A percentile compares a stretch with the other conserved stretches of the same genome.
phyloP scores from a whole-genome alignment of 2,888 invertebrate species.

The Embidobia sp. region DNA sequence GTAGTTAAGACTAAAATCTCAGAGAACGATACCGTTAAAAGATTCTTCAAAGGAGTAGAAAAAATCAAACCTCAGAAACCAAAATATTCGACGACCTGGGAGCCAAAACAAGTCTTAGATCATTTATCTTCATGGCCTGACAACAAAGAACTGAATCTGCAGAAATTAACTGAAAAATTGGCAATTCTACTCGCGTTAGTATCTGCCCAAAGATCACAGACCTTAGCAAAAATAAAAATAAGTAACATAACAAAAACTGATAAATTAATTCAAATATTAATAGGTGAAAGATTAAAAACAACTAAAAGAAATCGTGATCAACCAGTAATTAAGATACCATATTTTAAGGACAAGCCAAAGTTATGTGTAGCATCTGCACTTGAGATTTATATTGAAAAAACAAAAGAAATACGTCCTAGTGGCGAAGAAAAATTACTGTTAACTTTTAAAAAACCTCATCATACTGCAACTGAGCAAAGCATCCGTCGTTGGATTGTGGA shows the following conservation, averaged over 20 bases:
- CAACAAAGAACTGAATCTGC: not conserved
- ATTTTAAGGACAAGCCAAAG: constrained; percentile 7
- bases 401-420: not conserved
- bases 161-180: not conserved
- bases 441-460: not conserved
- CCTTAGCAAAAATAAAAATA: not conserved
- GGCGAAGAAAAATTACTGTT: not conserved
- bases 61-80: constrained; percentile 53
- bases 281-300: constrained; percentile 4
- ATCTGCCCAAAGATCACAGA: not conserved
- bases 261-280: not conserved
- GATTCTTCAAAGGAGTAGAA: constrained; percentile 53
- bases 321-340: constrained; percentile 2
- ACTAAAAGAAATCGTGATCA: constrained; percentile 1
- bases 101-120: constrained; percentile 46
- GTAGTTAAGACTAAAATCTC: constrained; percentile 34
- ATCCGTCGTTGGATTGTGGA: not conserved
- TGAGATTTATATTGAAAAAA: not conserved
- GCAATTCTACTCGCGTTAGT: not conserved
- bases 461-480: not conserved
- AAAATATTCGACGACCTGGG: constrained; percentile 59
- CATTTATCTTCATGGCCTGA: constrained; percentile 15
- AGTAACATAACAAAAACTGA: not conserved
- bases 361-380: constrained; percentile 8
- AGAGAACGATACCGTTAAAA: constrained; percentile 32